phyloP scores from a whole-genome alignment of 2,797 vertebrate genomes.

The Gymnoscopelus braueri region DNA sequence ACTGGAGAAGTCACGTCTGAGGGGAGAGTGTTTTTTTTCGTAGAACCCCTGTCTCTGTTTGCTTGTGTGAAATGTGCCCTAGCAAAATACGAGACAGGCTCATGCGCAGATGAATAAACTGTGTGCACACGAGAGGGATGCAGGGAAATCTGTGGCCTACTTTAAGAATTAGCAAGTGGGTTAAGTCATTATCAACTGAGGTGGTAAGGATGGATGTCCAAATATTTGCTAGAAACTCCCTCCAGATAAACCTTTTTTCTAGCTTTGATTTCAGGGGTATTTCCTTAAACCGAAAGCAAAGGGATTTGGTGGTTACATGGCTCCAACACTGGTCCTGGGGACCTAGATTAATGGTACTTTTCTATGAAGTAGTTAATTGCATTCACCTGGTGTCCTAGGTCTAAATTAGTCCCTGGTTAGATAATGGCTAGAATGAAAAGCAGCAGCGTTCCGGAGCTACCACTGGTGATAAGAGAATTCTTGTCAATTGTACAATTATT shows the following conservation, averaged over 20 bases:
- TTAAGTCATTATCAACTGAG: background rate
- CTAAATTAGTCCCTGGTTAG: too few species aligned
- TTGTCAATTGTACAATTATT: too few species aligned
- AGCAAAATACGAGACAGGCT: background rate
- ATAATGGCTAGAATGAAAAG: too few species aligned
- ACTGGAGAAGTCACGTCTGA: constrained; percentile 9
- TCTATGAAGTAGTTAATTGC: too few species aligned
- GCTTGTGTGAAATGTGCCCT: background rate
- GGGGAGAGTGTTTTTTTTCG: background rate
- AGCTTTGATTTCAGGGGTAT: background rate
- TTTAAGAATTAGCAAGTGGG: too few species aligned
- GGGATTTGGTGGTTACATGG: too few species aligned
- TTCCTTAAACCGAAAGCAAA: background rate
- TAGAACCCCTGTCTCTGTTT: background rate
- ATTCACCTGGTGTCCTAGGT: too few species aligned
- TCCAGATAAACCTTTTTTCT: background rate
- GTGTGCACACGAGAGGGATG: background rate
- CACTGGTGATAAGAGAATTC: too few species aligned
- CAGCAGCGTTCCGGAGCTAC: too few species aligned
- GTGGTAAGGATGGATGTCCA: background rate
- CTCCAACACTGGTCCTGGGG: too few species aligned
- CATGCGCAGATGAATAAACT: background rate
- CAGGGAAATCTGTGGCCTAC: background rate
- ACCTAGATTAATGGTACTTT: too few species aligned
- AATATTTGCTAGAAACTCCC: background rate